Percentiles rank a stretch among this genome's conserved stretches.
Evolutionary conservation across 2,888 invertebrate genomes (phyloP).

Genomic region (Macrophya alboannulata): DNA sequence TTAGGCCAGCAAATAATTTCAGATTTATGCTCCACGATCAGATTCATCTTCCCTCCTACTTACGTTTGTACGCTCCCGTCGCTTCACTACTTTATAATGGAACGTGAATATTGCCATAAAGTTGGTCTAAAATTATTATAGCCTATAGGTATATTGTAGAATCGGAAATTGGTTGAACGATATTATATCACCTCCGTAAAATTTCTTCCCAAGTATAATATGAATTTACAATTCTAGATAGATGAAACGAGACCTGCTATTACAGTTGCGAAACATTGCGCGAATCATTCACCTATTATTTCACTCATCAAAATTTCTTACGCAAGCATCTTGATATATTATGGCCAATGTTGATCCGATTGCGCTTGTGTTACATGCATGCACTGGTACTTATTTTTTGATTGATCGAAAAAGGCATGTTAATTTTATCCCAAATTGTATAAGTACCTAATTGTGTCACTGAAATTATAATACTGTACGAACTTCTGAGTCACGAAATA

Average conservation of each 20-base stretch:
- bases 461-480: not conserved
- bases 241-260: constrained; percentile 23
- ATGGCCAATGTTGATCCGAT: not conserved
- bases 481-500: not conserved
- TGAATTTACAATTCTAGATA: not conserved
- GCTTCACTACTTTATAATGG: not conserved
- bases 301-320: constrained; percentile 37
- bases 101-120: constrained; percentile 38
- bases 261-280: constrained; percentile 39
- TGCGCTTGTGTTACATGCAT: constrained; percentile 10
- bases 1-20: not conserved
- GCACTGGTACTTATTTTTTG: not conserved
- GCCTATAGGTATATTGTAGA: not conserved
- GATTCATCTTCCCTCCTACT: not conserved
- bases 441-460: not conserved
- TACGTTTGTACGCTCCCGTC: not conserved
- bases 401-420: constrained; percentile 30
- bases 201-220: constrained; percentile 2
- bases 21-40: not conserved
- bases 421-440: constrained; percentile 1
- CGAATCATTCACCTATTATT: constrained; percentile 42
- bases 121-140: constrained; percentile 34
- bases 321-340: constrained; percentile 42
- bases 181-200: not conserved
- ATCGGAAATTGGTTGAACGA: not conserved